Percentiles rank a stretch among this genome's conserved stretches.
Evolutionary conservation across 1,140 invertebrate species (phyloP).

Genomic region (Heliconius congener): DNA sequence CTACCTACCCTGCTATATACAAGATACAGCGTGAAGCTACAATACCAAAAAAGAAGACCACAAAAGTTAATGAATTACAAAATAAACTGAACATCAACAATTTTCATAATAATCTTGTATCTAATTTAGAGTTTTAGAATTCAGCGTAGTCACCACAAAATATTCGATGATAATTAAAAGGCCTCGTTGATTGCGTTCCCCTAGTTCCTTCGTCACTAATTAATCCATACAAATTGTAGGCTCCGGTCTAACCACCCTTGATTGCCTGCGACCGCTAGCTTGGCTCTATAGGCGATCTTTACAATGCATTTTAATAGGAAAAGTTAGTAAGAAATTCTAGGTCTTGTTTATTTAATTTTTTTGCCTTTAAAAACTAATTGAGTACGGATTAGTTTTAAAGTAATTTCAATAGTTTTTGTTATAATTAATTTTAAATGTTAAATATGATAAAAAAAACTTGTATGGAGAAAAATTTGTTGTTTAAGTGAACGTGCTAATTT

Average conservation of each 20-base stretch:
- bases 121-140: background rate
- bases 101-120: background rate
- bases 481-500: too few relatives aligned
- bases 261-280: constrained; percentile 12
- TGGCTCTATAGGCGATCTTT: constrained; percentile 15
- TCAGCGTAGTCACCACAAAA: background rate
- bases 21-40: background rate
- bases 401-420: background rate
- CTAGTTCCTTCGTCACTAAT: constrained; percentile 3
- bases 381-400: background rate
- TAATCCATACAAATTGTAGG: constrained; percentile 20
- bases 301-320: constrained; percentile 22
- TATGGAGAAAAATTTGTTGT: too few relatives aligned
- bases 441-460: too few relatives aligned
- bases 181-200: constrained; percentile 9
- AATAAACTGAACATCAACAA: too few relatives aligned
- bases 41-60: background rate
- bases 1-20: background rate
- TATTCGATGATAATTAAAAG: constrained; percentile 18
- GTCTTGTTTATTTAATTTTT: background rate
- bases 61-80: too few relatives aligned
- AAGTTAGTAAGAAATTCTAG: constrained; percentile 12
- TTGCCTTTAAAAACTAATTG: background rate
- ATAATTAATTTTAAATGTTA: too few relatives aligned
- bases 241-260: constrained; percentile 5